A percentile compares a stretch with the other conserved stretches of the same genome.
These are phyloP conservation scores for Vicugna pacos DNA, from an alignment of 2,113 vertebrate species.

Conservation along the genomic window DNA sequence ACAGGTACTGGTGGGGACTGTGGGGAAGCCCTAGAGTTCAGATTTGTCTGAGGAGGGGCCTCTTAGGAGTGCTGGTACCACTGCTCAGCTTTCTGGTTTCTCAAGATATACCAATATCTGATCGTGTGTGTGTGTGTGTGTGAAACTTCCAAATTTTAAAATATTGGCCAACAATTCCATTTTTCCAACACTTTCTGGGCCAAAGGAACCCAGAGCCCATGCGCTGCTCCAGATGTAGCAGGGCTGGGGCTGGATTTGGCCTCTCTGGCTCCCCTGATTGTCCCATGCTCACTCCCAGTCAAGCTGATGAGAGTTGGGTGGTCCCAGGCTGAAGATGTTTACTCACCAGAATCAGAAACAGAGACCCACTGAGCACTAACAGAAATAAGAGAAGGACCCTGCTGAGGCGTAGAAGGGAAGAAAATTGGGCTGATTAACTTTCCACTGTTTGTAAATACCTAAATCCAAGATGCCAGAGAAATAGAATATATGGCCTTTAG, in stretches of 20 bases:
- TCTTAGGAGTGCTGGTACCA: background rate
- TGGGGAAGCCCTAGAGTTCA: background rate
- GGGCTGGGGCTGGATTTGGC: background rate
- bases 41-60: background rate
- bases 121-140: background rate
- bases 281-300: background rate
- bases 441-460: slow-evolving; percentile 63
- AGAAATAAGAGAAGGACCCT: background rate
- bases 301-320: background rate
- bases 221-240: background rate
- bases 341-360: background rate
- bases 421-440: slow-evolving; percentile 31
- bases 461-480: slow-evolving; percentile 61
- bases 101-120: background rate
- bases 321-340: too few relatives aligned
- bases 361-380: background rate
- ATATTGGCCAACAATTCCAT: background rate
- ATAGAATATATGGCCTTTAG: slow-evolving; percentile 42
- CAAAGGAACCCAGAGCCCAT: background rate
- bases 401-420: background rate
- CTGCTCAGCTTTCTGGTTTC: background rate
- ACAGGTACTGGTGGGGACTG: background rate
- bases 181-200: background rate
- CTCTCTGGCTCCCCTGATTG: background rate
- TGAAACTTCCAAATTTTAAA: background rate